These are phyloP conservation scores for Fragum whitleyi DNA, from an alignment of 2,888 invertebrate genomes.

Conservation along the genomic window DNA sequence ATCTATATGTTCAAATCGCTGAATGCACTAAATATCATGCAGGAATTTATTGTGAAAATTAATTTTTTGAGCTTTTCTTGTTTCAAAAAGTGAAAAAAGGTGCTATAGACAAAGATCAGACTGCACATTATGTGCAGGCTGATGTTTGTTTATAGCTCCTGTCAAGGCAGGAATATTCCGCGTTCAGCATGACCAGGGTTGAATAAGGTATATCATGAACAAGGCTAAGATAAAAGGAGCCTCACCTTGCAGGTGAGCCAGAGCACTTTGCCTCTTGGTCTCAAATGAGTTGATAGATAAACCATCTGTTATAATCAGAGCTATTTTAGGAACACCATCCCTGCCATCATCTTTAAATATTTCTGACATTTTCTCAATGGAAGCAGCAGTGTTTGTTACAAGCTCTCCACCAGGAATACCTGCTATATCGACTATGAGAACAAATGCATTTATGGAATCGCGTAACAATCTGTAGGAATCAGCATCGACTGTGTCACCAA, in stretches of 20 bases:
- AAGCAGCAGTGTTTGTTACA: conserved; percentile 23
- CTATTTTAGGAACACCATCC: conserved; percentile 25
- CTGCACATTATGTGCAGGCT: too few species aligned
- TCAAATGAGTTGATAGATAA: conserved; percentile 36
- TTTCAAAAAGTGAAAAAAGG: too few species aligned
- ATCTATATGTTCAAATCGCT: too few species aligned
- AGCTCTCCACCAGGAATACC: conserved; percentile 19
- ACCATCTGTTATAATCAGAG: conserved; percentile 38
- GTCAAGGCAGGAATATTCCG: too few species aligned
- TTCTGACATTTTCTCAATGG: conserved; percentile 9
- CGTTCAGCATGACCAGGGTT: too few species aligned
- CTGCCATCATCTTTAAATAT: conserved; percentile 34
- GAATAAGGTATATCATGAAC: too few species aligned
- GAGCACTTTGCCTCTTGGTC: conserved; percentile 21
- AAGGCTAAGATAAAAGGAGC: background rate
- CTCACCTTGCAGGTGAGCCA: conserved; percentile 13
- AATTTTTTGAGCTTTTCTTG: too few species aligned
- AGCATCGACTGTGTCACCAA: conserved; percentile 17
- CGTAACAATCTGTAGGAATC: conserved; percentile 5
- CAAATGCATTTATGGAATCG: background rate
- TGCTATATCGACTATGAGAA: conserved; percentile 22
- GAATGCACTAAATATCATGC: too few species aligned
- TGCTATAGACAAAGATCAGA: too few species aligned
- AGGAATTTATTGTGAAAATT: too few species aligned
- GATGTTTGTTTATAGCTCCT: too few species aligned